Conservation (phyloP, 2,888 invertebrate species). For the Athalia cordata region DNA sequence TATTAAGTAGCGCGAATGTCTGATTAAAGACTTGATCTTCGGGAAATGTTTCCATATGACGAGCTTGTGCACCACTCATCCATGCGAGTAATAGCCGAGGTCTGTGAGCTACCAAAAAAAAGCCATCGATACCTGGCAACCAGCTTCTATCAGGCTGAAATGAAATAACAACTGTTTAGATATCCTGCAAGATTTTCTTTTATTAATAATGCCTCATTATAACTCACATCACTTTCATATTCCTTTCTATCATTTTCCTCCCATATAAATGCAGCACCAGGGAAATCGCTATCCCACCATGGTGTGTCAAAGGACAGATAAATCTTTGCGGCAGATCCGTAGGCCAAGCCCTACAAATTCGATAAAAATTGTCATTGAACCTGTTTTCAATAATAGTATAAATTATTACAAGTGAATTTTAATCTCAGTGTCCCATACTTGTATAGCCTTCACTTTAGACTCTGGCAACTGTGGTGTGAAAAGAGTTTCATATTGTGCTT, state of each 20-base stretch:
- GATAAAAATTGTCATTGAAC: conserved; percentile 36
- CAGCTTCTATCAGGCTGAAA: conserved; percentile 74
- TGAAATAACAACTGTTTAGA: neutral
- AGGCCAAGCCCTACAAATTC: conserved; percentile 74
- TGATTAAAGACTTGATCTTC: conserved; percentile 75
- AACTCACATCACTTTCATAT: conserved; percentile 30
- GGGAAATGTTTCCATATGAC: conserved; percentile 78
- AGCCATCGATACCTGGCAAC: conserved; percentile 79
- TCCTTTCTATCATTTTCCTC: conserved; percentile 73
- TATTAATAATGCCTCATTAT: neutral
- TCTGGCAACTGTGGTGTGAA: conserved; percentile 77
- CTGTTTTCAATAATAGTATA: neutral
- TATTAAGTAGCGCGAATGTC: conserved; percentile 73
- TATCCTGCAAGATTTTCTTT: neutral
- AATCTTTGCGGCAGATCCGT: conserved; percentile 83
- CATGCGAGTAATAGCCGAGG: conserved; percentile 80
- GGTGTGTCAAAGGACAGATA: conserved; percentile 78
- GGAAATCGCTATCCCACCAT: conserved; percentile 79
- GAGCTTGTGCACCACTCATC: conserved; percentile 79
- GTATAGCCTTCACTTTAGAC: conserved; percentile 76
- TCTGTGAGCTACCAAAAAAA: conserved; percentile 78
- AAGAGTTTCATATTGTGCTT: conserved; percentile 75
- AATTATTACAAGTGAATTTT: neutral
- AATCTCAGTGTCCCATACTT: conserved; percentile 58
- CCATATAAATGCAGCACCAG: conserved; percentile 78